phyloP scores from a whole-genome alignment of 1,140 invertebrate genomes.

The Drosophila kanapiae region DNA sequence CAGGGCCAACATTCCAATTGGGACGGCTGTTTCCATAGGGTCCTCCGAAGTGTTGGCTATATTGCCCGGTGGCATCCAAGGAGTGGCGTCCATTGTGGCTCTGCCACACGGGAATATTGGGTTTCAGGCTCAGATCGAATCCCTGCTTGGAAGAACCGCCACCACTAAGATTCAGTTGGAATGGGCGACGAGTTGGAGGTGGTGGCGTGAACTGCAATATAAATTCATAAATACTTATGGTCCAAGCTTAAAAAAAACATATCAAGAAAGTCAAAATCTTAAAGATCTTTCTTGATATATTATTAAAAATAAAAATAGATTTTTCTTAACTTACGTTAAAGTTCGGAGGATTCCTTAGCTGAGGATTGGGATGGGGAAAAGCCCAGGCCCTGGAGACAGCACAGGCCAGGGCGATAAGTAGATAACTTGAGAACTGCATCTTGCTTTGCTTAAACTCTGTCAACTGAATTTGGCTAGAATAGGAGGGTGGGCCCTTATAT shows the following conservation, averaged over 20 bases:
- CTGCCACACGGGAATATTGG: constrained; percentile 68
- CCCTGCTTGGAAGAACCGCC: constrained; percentile 70
- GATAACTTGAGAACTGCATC: constrained; percentile 41
- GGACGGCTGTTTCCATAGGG: constrained; percentile 77
- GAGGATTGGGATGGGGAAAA: constrained; percentile 37
- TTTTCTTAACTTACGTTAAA: constrained; percentile 30
- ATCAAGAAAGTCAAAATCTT: too few species aligned
- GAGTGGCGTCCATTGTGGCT: constrained; percentile 74
- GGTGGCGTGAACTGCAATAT: not conserved
- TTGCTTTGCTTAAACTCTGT: constrained; percentile 20
- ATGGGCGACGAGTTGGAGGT: constrained; percentile 38
- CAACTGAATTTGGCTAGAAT: constrained; percentile 25
- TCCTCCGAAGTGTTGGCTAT: constrained; percentile 75
- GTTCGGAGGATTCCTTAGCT: constrained; percentile 4
- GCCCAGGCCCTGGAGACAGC: constrained; percentile 26
- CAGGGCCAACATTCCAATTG: constrained; percentile 23
- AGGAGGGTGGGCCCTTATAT: constrained; percentile 6
- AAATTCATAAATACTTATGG: too few species aligned
- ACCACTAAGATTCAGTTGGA: constrained; percentile 50
- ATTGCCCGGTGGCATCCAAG: constrained; percentile 68
- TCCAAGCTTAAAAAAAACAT: too few species aligned
- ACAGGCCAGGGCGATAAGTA: constrained; percentile 37
- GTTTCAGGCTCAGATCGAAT: constrained; percentile 64
- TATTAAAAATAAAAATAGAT: too few species aligned
- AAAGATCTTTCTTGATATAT: too few species aligned